Base-by-base conservation (phyloP, 2,888 invertebrate genomes). In the Brassicogethes aeneus region DNA sequence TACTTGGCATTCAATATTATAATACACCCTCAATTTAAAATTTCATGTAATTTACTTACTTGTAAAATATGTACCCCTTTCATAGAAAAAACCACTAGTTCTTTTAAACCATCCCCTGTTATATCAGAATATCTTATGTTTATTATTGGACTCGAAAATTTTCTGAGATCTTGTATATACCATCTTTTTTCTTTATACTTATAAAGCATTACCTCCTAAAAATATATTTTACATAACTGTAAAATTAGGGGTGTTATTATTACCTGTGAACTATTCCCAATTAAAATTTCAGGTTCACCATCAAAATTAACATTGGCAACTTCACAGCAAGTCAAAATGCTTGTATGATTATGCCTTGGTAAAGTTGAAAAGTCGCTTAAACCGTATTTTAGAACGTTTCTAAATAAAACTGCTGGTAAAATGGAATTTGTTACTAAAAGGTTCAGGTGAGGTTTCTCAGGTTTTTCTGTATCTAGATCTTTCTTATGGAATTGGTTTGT, bases 261-360 rank as follows among this genome's bases (percentile, higher is more conserved):
- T 59, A 75, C 77, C 62, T 80, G 77, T 23, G 76, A 76, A 62
- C 79, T 82, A 7, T 78, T 82, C 40, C 84, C 83, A 23, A 85
- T 62, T 15, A 84, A 55, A 42, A 85, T 75, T 68, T 84, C 84
- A 54, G 77, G 74, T 40, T 69, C 62, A 1, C 81, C 80, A 64
- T 84, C 83, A 70, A 83, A 77, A 62, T 84, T 80, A 37, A 84
- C 69, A 61, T 85, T 84, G 3, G 76, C 76, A 8, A 79, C 70
- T 55, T 75, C 74, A 17, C 74, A 73, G 51, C 78, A 77, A n/a
- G 79, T 64, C 29, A 77, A 71, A 44, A 75, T 70, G 57, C 79
- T 80, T 48, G 70, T 75, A 31, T 66, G 62, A 48, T 79, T 74
- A 51, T 75, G 77, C 32, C 70, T 64, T 17, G 65, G 62, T 32